Evolutionary conservation across 2,113 vertebrate genomes (phyloP), one percentile per base, ranked within the genome.

Genomic region (Donacobius atricapilla): DNA sequence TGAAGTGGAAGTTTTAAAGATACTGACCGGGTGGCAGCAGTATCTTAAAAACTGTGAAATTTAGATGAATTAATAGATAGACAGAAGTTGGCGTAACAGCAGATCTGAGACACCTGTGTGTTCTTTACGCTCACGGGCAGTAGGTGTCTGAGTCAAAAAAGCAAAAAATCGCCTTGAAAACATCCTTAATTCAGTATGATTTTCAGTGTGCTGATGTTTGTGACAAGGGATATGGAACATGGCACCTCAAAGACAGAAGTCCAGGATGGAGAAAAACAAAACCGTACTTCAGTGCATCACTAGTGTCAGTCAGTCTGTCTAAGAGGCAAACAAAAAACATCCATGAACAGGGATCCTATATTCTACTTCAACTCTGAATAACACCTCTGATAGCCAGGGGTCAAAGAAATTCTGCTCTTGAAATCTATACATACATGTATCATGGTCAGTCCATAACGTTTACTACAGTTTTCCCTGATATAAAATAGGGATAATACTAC

Each of bases 1-100:
- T 73, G 42, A 94, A 90, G 72, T 69, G 48, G 58, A 88, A 84
- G 31, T 60, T 95, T 76, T 70, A 87, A 80, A 83, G 60, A 42
- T 60, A 58, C 17, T 63, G 81, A 83, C 79, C 70, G 93, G 77
- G 50, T 87, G 92, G 63, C 35, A 82, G 31, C 30, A 78, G 73
- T 89, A 80, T 58, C 45, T 83, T 37, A 64, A 72, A 88, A 73
- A 23, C 47, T 50, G 47, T 76, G 71, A 77, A 47, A 28, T 44
- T 31, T 15, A 61, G 45, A 80, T 77, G 13, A 83, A 78, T 88
- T 94, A 73, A 58, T 11, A 88, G 4, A 14, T 47, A 47, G 45
- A 22, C 6, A 0, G 23, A 69, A 76, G 19, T 5, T 27, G 20
- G 14, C 65, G 20, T 51, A 83, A 64, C 7, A 50, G 48, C 40